Base-by-base conservation (phyloP, 2,888 invertebrate species). In the Ochropleura leucogaster region DNA sequence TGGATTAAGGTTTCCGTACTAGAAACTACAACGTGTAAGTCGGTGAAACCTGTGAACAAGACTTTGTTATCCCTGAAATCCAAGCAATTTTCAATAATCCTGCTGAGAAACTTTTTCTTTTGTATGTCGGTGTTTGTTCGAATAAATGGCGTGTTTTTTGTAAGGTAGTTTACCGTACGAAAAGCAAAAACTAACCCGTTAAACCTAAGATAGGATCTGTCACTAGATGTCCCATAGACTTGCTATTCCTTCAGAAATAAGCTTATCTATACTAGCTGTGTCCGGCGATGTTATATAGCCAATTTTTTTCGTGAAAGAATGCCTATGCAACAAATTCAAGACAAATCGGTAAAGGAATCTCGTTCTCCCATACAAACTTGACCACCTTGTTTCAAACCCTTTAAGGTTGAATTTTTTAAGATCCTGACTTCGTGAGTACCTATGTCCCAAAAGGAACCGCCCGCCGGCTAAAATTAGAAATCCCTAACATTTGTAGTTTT, bases 21-120 rank as follows among this genome's bases (percentile, higher is more conserved):
- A 40, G 66, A 73, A 80, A 68, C 66, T 74, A 80, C 67, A 79
- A 62, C 80, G 57, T 53, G 67, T 67, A 80, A 80, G 46, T 64
- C 47, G 44, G 40, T 40, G 68, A 75, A 66, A 79, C 64, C 68
- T 66, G 68, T 76, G 65, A 69, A 69, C 79, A 75, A 65, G 76
- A 55, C 65, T 75, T 80, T 78, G 51, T 68, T 68, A 80, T 68
- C 80, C 80, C 63, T 64, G 47, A 74, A 79, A 80, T 68, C 80
- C 77, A 46, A 80, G 66, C 66, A 74, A 78, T 78, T 77, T 77
- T 80, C 77, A 80, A 80, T 80, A 78, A 80, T 80, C 53, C 74
- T 8, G n/a, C 63, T 65, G 53, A 0, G 40, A 72, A 74, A 80
- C 55, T 66, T 78, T 78, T 62, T 55, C 47, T 60, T 51, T 62